These are phyloP conservation scores for Nycticorax nycticorax DNA, from an alignment of 2,113 vertebrate genomes.

Conservation along the genomic window DNA sequence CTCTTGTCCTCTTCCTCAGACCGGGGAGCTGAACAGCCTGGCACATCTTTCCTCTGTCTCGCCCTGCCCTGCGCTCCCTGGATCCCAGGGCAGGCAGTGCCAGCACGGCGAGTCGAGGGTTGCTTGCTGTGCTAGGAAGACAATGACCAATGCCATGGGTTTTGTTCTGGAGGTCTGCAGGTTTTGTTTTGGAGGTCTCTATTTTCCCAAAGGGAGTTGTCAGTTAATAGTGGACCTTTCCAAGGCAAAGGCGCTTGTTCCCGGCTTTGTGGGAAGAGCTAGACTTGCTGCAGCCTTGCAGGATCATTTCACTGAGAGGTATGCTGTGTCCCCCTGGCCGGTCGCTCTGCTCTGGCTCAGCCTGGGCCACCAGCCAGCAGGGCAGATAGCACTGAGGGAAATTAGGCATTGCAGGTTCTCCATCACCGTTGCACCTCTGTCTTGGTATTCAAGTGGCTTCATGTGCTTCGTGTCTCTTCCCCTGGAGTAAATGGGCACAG, in stretches of 20 bases:
- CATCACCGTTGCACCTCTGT: not conserved
- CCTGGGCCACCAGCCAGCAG: not conserved
- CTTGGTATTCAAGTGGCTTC: not conserved
- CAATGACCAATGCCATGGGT: not conserved
- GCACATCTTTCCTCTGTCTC: not conserved
- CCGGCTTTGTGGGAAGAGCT: not conserved
- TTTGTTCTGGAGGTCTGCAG: not conserved
- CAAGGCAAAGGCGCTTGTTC: not conserved
- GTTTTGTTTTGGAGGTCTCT: not conserved
- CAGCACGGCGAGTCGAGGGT: not conserved
- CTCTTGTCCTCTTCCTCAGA: not conserved
- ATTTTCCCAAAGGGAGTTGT: not conserved
- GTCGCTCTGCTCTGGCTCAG: accelerated
- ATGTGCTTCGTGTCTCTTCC: not conserved
- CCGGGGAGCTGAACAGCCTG: not conserved
- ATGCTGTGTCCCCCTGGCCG: not conserved
- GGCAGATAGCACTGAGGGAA: not conserved
- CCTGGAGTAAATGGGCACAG: not conserved
- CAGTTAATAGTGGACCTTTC: not conserved
- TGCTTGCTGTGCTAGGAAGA: not conserved
- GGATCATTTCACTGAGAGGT: not conserved
- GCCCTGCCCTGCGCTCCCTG: not conserved
- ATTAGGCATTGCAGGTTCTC: not conserved
- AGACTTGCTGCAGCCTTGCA: not conserved
- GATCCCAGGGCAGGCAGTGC: not conserved